Evolutionary conservation across 1,140 invertebrate species (phyloP).

Genomic region (Meloidogyne exigua): DNA sequence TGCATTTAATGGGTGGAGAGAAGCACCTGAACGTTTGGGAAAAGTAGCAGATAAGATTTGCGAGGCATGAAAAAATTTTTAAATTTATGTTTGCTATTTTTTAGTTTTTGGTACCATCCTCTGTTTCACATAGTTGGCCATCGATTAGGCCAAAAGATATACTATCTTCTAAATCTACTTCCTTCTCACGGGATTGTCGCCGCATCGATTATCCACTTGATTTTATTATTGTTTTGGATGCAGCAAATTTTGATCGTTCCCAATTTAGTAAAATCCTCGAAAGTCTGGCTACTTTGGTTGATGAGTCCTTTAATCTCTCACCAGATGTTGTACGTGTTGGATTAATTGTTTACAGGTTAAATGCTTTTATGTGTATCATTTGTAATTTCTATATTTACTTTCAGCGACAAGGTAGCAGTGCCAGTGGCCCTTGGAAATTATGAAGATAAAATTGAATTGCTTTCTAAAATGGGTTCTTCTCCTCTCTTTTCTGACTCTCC

Average conservation of each 20-base stretch:
- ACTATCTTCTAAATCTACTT: constrained; percentile 17
- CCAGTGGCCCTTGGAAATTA: constrained; percentile 62
- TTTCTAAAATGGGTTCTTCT: constrained; percentile 49
- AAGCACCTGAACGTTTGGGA: constrained; percentile 50
- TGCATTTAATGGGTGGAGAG: constrained; percentile 52
- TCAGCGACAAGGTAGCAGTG: constrained; percentile 60
- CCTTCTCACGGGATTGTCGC: constrained; percentile 20
- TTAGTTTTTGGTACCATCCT: constrained; percentile 22
- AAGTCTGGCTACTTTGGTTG: constrained; percentile 54
- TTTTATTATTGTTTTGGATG: constrained; percentile 56
- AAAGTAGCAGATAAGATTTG: constrained; percentile 58
- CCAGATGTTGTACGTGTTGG: constrained; percentile 61
- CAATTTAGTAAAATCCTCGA: constrained; percentile 56
- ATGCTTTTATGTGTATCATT: neutral
- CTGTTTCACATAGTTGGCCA: constrained; percentile 44
- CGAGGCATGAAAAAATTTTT: constrained; percentile 35
- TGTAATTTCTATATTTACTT: constrained; percentile 7
- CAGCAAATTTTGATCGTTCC: constrained; percentile 56
- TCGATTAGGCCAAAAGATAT: constrained; percentile 23
- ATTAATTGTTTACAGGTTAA: constrained; percentile 58
- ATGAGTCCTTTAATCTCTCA: constrained; percentile 61
- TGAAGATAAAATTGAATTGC: constrained; percentile 62
- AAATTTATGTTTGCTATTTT: neutral
- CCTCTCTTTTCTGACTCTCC: constrained; percentile 24
- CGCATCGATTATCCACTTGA: constrained; percentile 53